phyloP scores from a whole-genome alignment of 1,140 invertebrate species.

The Drosophila grimshawi region DNA sequence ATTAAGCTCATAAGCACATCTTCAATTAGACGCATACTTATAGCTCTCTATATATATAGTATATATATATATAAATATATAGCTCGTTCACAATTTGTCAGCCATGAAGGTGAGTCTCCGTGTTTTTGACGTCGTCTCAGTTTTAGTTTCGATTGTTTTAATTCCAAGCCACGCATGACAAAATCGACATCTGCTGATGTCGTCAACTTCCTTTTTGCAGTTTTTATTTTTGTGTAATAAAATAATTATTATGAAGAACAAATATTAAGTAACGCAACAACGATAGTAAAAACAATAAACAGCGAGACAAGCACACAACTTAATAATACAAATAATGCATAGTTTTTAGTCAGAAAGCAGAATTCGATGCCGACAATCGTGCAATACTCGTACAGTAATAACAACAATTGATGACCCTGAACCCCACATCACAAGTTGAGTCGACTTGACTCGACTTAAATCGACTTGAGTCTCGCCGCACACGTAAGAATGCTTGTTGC shows the following conservation, averaged over 20 bases:
- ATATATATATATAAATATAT: not conserved
- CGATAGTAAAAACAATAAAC: constrained; percentile 2
- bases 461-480: constrained; percentile 10
- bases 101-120: constrained; percentile 69
- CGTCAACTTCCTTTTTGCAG: constrained; percentile 71
- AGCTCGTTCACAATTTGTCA: constrained; percentile 61
- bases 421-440: constrained; percentile 30
- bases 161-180: constrained; percentile 75
- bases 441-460: not conserved
- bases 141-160: constrained; percentile 42
- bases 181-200: constrained; percentile 71
- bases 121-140: constrained; percentile 17
- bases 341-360: constrained; percentile 49
- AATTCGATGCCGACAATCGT: constrained; percentile 46
- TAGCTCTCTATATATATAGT: constrained; percentile 6
- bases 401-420: constrained; percentile 75
- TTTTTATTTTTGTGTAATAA: constrained; percentile 45
- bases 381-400: constrained; percentile 46
- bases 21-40: constrained; percentile 43
- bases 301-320: constrained; percentile 47
- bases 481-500: constrained; percentile 56
- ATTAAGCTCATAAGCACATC: constrained; percentile 61
- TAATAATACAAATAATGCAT: constrained; percentile 76
- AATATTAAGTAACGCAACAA: constrained; percentile 70
- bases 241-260: constrained; percentile 79